Evolutionary conservation across 2,113 vertebrate species (phyloP).

Genomic region (Centropristis striata): DNA sequence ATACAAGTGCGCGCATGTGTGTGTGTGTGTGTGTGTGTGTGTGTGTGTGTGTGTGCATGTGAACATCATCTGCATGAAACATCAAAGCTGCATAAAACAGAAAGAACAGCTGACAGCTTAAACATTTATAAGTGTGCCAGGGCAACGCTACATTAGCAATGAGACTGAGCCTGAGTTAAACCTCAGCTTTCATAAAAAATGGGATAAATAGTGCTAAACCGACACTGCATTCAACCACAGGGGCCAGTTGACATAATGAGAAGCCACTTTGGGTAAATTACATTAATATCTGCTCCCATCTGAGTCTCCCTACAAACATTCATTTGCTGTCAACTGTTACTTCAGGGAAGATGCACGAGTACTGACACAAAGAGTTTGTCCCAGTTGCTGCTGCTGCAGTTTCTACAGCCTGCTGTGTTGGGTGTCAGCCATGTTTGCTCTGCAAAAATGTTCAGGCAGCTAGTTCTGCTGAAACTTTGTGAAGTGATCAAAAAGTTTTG

Average conservation of each 20-base stretch:
- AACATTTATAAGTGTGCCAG: slow-evolving; percentile 69
- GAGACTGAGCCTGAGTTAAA: slow-evolving; percentile 52
- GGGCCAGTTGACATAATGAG: slow-evolving; percentile 51
- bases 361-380: neutral
- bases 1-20: too few species aligned
- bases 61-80: slow-evolving; percentile 61
- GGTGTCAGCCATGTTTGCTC: slow-evolving; percentile 35
- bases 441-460: slow-evolving; percentile 16
- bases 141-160: slow-evolving; percentile 50
- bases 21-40: neutral
- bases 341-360: neutral
- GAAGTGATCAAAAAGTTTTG: slow-evolving; percentile 7
- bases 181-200: slow-evolving; percentile 58
- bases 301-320: slow-evolving; percentile 9
- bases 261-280: slow-evolving; percentile 47
- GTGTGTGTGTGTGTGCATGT: slow-evolving; percentile 17
- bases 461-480: slow-evolving; percentile 1
- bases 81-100: slow-evolving; percentile 70
- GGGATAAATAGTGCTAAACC: slow-evolving; percentile 59
- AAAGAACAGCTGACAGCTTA: slow-evolving; percentile 72
- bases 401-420: slow-evolving; percentile 16
- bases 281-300: slow-evolving; percentile 39
- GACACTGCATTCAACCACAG: slow-evolving; percentile 20
- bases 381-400: slow-evolving; percentile 21
- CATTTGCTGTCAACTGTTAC: neutral